A percentile compares a stretch with the other conserved stretches of the same genome.
Evolutionary conservation across 2,113 vertebrate species (phyloP).

Genomic region (Pomatostomus ruficeps): DNA sequence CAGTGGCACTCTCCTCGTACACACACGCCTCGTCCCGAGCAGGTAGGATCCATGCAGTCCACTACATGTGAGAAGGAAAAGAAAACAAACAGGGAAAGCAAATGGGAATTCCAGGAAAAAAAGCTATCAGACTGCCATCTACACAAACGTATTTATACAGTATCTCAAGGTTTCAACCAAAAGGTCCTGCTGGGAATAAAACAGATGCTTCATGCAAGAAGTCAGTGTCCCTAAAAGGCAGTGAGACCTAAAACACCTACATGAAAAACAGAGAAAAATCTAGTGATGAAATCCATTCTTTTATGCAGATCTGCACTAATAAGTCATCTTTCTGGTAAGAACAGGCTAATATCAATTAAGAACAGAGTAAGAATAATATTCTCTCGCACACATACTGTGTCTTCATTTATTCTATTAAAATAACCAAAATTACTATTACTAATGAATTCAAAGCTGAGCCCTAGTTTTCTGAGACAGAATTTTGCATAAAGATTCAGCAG

Average conservation of each 20-base stretch:
- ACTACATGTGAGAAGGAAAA: conserved; percentile 68
- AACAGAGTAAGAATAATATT: neutral
- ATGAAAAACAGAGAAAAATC: neutral
- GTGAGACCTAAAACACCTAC: neutral
- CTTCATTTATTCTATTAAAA: neutral
- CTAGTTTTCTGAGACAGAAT: neutral
- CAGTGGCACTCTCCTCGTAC: conserved; percentile 96
- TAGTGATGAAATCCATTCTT: neutral
- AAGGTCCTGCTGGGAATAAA: neutral
- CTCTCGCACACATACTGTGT: neutral
- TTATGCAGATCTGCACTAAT: neutral
- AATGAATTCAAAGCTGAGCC: conserved; percentile 16
- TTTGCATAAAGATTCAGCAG: neutral
- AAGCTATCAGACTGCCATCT: neutral
- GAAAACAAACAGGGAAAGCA: neutral
- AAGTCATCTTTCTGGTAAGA: neutral
- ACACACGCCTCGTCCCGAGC: conserved; percentile 90
- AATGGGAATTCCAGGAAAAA: neutral
- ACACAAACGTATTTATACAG: neutral
- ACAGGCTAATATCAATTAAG: neutral
- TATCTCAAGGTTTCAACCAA: neutral
- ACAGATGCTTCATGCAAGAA: neutral
- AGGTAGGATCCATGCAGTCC: conserved; percentile 97
- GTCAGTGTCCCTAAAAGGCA: neutral
- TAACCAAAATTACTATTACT: neutral